Conservation (phyloP, 2,113 vertebrate species). For the Tapirus terrestris region DNA sequence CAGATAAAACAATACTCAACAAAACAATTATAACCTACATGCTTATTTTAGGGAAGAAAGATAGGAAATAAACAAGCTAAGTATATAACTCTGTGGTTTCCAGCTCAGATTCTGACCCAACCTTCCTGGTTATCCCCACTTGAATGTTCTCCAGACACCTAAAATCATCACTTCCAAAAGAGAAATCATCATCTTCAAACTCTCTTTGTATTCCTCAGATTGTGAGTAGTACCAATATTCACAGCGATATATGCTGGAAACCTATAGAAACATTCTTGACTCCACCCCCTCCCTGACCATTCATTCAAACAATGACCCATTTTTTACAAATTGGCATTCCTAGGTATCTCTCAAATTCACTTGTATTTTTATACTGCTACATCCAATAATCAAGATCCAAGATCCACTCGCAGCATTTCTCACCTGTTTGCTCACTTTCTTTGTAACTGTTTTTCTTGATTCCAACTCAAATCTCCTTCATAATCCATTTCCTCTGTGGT, state of each 20-base stretch:
- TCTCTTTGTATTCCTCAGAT: not conserved
- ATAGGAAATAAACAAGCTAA: not conserved
- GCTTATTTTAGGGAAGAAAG: not conserved
- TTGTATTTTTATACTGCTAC: not conserved
- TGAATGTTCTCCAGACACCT: not conserved
- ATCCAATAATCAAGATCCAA: not conserved
- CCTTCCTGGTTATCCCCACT: not conserved
- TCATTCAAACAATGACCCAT: not conserved
- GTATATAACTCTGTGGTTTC: not conserved
- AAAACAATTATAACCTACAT: not conserved
- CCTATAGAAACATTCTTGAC: not conserved
- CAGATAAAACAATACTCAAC: not conserved
- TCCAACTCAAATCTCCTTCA: not conserved
- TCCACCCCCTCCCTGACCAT: not conserved
- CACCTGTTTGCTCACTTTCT: not conserved
- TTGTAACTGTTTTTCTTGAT: not conserved
- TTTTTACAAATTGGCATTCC: not conserved
- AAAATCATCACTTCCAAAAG: not conserved
- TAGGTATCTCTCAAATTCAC: not conserved
- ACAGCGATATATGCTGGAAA: not conserved
- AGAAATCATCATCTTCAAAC: not conserved
- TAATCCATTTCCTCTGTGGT: not conserved
- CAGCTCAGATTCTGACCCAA: not conserved
- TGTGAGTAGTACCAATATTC: not conserved
- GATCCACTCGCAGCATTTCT: not conserved